Evolutionary conservation across 2,113 vertebrate species (phyloP), one percentile per base, ranked within the genome.

Genomic region (Ailuropoda melanoleuca): DNA sequence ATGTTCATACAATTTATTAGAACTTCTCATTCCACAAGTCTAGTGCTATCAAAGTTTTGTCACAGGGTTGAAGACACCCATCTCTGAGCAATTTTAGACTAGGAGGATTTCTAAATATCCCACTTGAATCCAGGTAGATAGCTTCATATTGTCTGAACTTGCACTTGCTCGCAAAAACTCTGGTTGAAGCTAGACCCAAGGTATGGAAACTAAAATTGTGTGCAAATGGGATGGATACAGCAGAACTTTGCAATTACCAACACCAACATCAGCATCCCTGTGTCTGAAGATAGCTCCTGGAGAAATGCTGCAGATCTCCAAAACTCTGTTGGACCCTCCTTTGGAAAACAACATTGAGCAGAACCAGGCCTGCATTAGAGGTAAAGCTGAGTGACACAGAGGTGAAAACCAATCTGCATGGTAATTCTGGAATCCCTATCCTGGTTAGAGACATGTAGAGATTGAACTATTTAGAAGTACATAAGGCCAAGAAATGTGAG

Each of bases 331-430:
- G 31, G 99, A 99, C 91, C 99, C 99, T 0, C 99, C 99, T 0
- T 97, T 99, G 86, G 99, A 99, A 97, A 98, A 99, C 5, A 99
- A 99, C 98, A 99, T 96, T 11, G 99, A 99, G 98, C 53, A 99
- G 99, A 3, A 98, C 99, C 75, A 99, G 99, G 93, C 99, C 99
- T 0, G 98, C 99, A 13, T 98, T 99, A 88, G 99, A 99, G 97
- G 98, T 99, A 74, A 99, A 99, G 39, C 98, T 99, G 77, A 99
- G 99, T 98, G 99, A 99, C 94, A 99, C 99, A 99, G 99, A 99
- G 94, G 99, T 99, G 64, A 99, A 99, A 97, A 99, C 98, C 6
- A 90, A 23, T 72, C 58, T 72, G 15, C 26, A 18, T 53, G 5
- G 34, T 56, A 46, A 9, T 66, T 92, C 23, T 77, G 53, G 34